A percentile compares a stretch with the other conserved stretches of the same genome.
These are phyloP conservation scores for Plusia festucae DNA, from an alignment of 2,888 invertebrate genomes.

Conservation along the genomic window DNA sequence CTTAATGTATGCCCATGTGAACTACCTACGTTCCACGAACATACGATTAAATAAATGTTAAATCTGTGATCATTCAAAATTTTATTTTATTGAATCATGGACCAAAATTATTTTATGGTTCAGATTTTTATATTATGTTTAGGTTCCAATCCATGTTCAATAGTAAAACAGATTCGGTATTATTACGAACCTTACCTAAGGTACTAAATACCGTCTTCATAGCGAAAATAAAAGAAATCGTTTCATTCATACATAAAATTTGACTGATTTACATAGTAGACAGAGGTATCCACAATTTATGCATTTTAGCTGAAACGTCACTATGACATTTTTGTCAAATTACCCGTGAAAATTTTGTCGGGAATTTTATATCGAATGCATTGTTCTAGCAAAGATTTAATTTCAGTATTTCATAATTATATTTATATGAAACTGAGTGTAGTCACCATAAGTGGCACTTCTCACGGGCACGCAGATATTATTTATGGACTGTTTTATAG, in stretches of 20 bases:
- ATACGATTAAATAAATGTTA: slow-evolving; percentile 22
- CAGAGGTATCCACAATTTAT: slow-evolving; percentile 67
- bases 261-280: slow-evolving; percentile 72
- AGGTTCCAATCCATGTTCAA: slow-evolving; percentile 65
- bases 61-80: neutral
- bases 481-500: slow-evolving; percentile 88
- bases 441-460: slow-evolving; percentile 77
- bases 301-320: slow-evolving; percentile 62
- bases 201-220: slow-evolving; percentile 53
- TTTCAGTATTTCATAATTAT: slow-evolving; percentile 60
- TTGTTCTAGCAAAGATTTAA: slow-evolving; percentile 45
- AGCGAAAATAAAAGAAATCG: slow-evolving; percentile 60
- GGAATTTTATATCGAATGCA: slow-evolving; percentile 50
- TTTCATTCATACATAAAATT: slow-evolving; percentile 66
- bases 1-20: slow-evolving; percentile 40
- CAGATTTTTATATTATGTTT: slow-evolving; percentile 63
- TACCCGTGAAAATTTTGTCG: slow-evolving; percentile 68
- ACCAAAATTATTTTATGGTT: neutral
- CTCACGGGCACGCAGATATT: slow-evolving; percentile 83
- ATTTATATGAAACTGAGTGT: slow-evolving; percentile 70
- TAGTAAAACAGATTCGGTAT: slow-evolving; percentile 62
- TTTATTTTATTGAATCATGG: neutral
- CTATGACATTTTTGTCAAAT: slow-evolving; percentile 73
- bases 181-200: slow-evolving; percentile 23
- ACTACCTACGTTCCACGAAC: slow-evolving; percentile 20